Conservation (phyloP, 2,797 vertebrate genomes). For the Poeciliopsis infans region DNA sequence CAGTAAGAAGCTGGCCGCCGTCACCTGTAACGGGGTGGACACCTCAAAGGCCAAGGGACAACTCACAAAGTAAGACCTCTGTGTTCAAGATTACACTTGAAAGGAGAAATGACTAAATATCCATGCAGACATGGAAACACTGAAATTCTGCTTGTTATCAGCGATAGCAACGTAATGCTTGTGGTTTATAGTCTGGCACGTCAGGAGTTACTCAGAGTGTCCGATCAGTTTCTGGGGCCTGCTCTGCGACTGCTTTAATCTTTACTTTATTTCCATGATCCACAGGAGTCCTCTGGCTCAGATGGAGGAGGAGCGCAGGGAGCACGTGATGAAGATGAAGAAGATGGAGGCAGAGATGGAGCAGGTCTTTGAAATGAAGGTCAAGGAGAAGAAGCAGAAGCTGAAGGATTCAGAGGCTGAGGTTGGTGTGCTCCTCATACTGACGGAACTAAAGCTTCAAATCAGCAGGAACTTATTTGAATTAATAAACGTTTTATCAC, state of each 20-base stretch:
- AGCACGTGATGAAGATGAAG: constrained; percentile 85
- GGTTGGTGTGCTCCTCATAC: constrained; percentile 51
- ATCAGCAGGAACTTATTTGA: not conserved
- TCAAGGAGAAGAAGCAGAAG: constrained; percentile 86
- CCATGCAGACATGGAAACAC: not conserved
- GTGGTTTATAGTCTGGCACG: not conserved
- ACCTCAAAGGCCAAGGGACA: constrained; percentile 79
- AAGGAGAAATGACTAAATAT: not conserved
- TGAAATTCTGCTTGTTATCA: not conserved
- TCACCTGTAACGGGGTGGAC: constrained; percentile 83
- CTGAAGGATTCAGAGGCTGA: constrained; percentile 85
- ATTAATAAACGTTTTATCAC: not conserved
- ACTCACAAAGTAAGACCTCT: constrained; percentile 76
- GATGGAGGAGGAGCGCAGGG: constrained; percentile 85
- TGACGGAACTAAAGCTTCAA: not conserved
- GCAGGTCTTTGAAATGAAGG: constrained; percentile 86
- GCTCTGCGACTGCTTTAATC: not conserved
- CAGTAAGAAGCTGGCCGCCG: constrained; percentile 81
- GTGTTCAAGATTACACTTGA: too few species aligned
- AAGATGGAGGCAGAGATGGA: constrained; percentile 87
- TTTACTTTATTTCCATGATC: not conserved
- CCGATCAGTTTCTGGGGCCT: not conserved
- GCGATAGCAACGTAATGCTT: not conserved
- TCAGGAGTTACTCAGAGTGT: not conserved
- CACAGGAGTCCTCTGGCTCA: constrained; percentile 83